Evolutionary conservation across 1,140 invertebrate genomes (phyloP), one percentile per base, ranked within the genome.

Genomic region (Carposina sasakii): DNA sequence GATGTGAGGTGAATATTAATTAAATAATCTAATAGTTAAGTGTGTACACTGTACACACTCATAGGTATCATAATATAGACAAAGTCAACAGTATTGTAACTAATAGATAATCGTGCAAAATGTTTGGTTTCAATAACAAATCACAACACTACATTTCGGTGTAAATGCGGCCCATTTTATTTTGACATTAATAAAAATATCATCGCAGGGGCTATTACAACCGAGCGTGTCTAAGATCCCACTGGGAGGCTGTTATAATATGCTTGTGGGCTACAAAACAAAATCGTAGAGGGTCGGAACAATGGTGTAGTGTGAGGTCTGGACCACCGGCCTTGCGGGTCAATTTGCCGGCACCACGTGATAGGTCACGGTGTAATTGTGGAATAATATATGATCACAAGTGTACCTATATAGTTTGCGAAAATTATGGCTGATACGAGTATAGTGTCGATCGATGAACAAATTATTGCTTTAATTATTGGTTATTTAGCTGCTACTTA

Each of bases 181-280:
- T 79, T 81, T 79, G 77, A 81, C 74, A 81, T 81, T 81, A 81
- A 81, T 81, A 81, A 79, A 81, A 81, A 81, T 81, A 81, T 81
- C 76, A 81, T 79, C 77, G 63, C 63, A 62, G 67, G 68, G 74
- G 73, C 77, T 77, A 81, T 81, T 72, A 81, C 64, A 75, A 76
- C 57, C 68, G 72, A 81, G 77, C 77, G 77, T 79, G 76, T 77
- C 72, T 79, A 81, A 81, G 68, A 77, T 74, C 73, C 71, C 72
- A 72, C 73, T 79, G 76, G 77, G 75, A 64, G 70, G 64, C 77
- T 81, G 77, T 81, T 81, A 81, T n/a, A 81, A 79, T 81, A 81
- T 77, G 74, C 74, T n/a, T n/a, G n/a, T n/a, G n/a, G 60, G 59
- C 75, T 52, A 70, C 74, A 73, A 74, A 76, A 77, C 74, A 81